A percentile compares a stretch with the other conserved stretches of the same genome.
Conservation (phyloP, 2,888 invertebrate species). For the Strigamia crassipes region DNA sequence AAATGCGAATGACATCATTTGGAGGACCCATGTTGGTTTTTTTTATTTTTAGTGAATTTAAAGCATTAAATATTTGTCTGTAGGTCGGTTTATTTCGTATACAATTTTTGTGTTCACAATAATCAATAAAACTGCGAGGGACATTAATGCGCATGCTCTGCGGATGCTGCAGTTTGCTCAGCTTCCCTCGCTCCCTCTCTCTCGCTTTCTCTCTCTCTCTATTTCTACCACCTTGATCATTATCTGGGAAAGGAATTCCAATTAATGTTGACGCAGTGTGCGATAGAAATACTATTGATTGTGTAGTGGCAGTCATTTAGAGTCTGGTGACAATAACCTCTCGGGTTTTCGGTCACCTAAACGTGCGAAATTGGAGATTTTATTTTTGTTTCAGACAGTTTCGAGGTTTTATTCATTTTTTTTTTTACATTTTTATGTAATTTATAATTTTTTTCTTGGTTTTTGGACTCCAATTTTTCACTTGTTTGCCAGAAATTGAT, state of each 20-base stretch:
- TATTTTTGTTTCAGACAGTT: not conserved
- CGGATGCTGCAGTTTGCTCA: constrained; percentile 40
- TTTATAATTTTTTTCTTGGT: not conserved
- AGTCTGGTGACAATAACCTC: constrained; percentile 13
- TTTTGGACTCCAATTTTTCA: not conserved
- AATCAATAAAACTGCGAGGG: constrained; percentile 13
- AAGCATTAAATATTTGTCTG: not conserved
- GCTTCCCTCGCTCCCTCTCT: constrained; percentile 8
- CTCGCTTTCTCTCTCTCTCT: not conserved
- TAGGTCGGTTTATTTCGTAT: not conserved
- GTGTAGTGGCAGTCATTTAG: constrained; percentile 4
- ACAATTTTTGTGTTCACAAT: constrained; percentile 14
- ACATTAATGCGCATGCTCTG: constrained; percentile 37
- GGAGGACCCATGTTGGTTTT: not conserved
- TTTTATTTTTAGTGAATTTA: not conserved
- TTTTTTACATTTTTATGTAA: too few relatives aligned
- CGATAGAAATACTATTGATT: constrained; percentile 25
- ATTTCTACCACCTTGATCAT: constrained; percentile 17
- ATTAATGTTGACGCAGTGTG: constrained; percentile 23
- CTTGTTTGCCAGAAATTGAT: not conserved
- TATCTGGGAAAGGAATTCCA: constrained; percentile 38
- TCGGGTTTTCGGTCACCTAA: not conserved
- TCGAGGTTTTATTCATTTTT: not conserved
- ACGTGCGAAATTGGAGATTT: not conserved
- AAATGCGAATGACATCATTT: not conserved